Base-by-base conservation (phyloP, 2,113 vertebrate genomes). In the Falcunculus frontatus region DNA sequence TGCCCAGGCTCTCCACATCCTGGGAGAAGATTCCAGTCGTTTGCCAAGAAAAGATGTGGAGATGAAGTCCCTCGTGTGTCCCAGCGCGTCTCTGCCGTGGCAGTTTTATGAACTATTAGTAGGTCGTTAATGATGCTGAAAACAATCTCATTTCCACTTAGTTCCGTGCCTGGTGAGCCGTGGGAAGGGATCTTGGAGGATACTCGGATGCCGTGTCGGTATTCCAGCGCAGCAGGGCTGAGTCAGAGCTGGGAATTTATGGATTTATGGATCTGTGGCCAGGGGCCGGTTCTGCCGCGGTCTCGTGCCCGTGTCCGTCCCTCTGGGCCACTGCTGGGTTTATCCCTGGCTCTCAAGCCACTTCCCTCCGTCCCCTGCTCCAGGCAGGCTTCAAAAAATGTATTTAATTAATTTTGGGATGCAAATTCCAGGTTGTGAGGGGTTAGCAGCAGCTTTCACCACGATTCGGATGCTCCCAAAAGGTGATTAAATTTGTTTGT, bases 321-420 rank as follows among this genome's bases (percentile, higher is more conserved):
- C 65, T 47, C 50, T 4, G 85, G 56, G 41, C 77, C 33, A 22
- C 47, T 19, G 1, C 1, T 1, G 4, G 1, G 23, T 33, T 87
- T 11, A 21, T 59, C 64, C 42, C 69, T 6, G 7, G 6, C 0
- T 1, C 41, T 7, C 4, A 2, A 37, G 25, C 41, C 32, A 0
- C 39, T 37, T 56, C 73, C 18, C 37, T 27, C 41, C 3, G 19
- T 13, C 8, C 19, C 15, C 29, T 37, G 55, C 62, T 49, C 18
- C 56, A 14, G 46, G 32, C 37, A 39, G 67, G 5, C 35, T 30
- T 46, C 26, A 13, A 1, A 4, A 4, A 3, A 6, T 2, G 6
- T 7, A 4, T 16, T 55, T 16, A 6, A 16, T 33, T 13, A 1
- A 33, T 85, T 35, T 20, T 1, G 7, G 55, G 52, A 42, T 68